Base-by-base conservation (phyloP, 2,888 invertebrate genomes). In the Nymphalis urticae region DNA sequence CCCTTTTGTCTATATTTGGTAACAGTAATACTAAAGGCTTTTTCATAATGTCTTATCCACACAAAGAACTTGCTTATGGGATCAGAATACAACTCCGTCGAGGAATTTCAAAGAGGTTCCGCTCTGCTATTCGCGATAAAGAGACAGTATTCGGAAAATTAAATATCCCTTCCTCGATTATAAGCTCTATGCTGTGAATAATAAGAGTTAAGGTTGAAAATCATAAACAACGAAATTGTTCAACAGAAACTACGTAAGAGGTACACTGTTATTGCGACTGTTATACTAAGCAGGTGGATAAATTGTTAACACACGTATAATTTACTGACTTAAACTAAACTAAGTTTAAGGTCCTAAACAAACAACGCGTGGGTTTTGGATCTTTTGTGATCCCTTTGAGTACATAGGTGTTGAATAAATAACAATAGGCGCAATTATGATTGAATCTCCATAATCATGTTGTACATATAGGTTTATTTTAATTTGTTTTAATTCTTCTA, bases 81-180 rank as follows among this genome's bases (percentile, higher is more conserved):
- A 75, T 73, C 72, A 72, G 70, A 74, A 70, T 61, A 71, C 72
- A 71, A 61, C 74, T 72, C 69, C 58, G 76, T 79, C 80, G 79
- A 75, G 79, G 79, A 80, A 84, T 86, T 86, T 83, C 82, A 80
- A 82, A 80, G 77, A 82, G 80, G 78, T 80, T 80, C 81, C 72
- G 61, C 67, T 70, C 80, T 82, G 80, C 83, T 83, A 84, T 85
- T 84, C 84, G 83, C 82, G 82, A 85, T 85, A 84, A 83, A 81
- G 81, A 82, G 79, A 74, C 70, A 75, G 80, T 82, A 80, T 84
- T 82, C 79, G 75, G 77, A 74, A 70, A 76, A 78, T 73, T 62
- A 63, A 62, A 73, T 68, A 65, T 65, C 10, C 9, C 61, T 17
- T 67, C 70, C 56, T 63, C 72, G 4, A 83, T 82, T 79, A 54